These are phyloP conservation scores for Euproctis similis DNA, from an alignment of 2,888 invertebrate genomes.

Conservation along the genomic window DNA sequence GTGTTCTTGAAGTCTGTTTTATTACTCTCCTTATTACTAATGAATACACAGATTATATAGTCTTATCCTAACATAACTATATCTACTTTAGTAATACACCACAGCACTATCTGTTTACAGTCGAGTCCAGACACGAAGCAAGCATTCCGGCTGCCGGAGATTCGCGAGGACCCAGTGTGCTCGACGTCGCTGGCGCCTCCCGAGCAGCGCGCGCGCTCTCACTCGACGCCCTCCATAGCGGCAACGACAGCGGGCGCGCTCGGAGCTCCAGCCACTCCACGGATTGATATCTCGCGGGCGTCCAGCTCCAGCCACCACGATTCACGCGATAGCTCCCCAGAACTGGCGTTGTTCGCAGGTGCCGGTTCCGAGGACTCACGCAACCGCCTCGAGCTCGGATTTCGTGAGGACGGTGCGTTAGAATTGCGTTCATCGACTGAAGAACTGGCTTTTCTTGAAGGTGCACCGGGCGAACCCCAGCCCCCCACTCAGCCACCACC, in stretches of 20 bases:
- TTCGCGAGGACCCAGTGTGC: conserved; percentile 61
- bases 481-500: conserved; percentile 30
- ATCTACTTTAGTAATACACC: no score
- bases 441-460: conserved; percentile 88
- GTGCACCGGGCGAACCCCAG: conserved; percentile 37
- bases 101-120: conserved; percentile 39
- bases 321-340: conserved; percentile 89
- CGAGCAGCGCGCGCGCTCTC: conserved; percentile 58
- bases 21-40: no score
- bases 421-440: conserved; percentile 92
- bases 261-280: conserved; percentile 84
- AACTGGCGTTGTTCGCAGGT: conserved; percentile 85
- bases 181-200: conserved; percentile 35
- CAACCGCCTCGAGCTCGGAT: conserved; percentile 67
- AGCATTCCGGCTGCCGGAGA: conserved; percentile 64
- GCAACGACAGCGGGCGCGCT: conserved; percentile 30
- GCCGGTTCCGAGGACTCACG: conserved; percentile 34
- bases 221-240: conserved; percentile 58
- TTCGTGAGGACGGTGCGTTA: conserved; percentile 86
- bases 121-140: conserved; percentile 77
- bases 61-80: no score
- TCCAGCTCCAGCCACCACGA: conserved; percentile 93
- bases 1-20: no score
- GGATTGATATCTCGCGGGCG: conserved; percentile 92
- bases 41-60: no score